A percentile compares a stretch with the other conserved stretches of the same genome.
These are phyloP conservation scores for Andrena trimmerana DNA, from an alignment of 2,888 invertebrate genomes.

Conservation along the genomic window DNA sequence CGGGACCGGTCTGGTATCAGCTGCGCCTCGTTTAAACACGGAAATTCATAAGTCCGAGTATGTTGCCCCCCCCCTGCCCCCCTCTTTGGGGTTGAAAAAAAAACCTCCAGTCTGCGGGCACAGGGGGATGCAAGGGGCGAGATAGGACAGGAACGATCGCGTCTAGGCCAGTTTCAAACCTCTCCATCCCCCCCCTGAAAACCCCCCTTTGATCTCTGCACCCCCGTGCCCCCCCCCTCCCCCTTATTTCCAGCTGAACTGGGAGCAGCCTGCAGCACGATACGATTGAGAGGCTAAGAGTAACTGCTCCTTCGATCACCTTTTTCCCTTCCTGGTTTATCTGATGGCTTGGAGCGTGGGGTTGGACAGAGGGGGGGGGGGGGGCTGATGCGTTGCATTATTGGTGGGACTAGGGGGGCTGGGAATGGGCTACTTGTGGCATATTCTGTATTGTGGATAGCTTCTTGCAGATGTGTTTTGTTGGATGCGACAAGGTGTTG, in stretches of 20 bases:
- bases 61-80: slow-evolving; percentile 60
- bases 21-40: slow-evolving; percentile 77
- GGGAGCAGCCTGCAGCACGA: slow-evolving; percentile 13
- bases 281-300: slow-evolving; percentile 1
- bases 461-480: too few species aligned
- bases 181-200: slow-evolving; percentile 7
- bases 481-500: too few species aligned
- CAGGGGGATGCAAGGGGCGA: slow-evolving; percentile 23
- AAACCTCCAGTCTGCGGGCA: slow-evolving; percentile 37
- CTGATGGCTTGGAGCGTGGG: slow-evolving; percentile 5
- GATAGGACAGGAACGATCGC: slow-evolving; percentile 44
- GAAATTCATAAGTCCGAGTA: slow-evolving; percentile 75
- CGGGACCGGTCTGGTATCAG: slow-evolving; percentile 70
- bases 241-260: slow-evolving; percentile 64
- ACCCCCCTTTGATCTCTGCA: slow-evolving; percentile 38
- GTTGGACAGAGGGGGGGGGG: too few species aligned
- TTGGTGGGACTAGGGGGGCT: too few species aligned
- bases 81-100: slow-evolving; percentile 33
- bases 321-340: neutral
- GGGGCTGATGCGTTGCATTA: too few species aligned
- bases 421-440: too few species aligned
- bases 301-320: slow-evolving; percentile 10
- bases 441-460: too few species aligned
- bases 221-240: slow-evolving; percentile 32
- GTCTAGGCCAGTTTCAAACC: slow-evolving; percentile 48